Conservation (phyloP, 1,140 invertebrate genomes). For the Ceratina japonica region DNA sequence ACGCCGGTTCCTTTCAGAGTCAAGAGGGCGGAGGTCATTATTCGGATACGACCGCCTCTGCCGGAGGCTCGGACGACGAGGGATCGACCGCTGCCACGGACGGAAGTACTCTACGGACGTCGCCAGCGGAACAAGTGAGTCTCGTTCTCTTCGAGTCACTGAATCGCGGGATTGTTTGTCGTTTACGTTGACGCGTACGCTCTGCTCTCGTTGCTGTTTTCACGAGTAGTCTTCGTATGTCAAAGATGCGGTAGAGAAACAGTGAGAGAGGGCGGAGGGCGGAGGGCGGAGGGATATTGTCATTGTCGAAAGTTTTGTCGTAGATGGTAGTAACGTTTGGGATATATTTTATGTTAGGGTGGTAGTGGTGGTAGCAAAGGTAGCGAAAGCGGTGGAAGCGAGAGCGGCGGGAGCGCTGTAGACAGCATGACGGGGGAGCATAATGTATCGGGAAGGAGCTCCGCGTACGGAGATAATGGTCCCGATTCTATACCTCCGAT, state of each 20-base stretch:
- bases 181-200: slow-evolving; percentile 5
- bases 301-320: background rate
- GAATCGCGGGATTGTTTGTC: background rate
- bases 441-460: slow-evolving; percentile 91
- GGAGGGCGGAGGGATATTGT: background rate
- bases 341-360: slow-evolving; percentile 73
- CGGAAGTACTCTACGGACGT: slow-evolving; percentile 93
- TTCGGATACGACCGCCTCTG: slow-evolving; percentile 90
- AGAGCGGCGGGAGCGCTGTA: slow-evolving; percentile 93
- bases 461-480: slow-evolving; percentile 88
- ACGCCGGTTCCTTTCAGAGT: slow-evolving; percentile 45
- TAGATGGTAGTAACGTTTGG: slow-evolving; percentile 53
- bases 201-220: slow-evolving; percentile 29
- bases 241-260: background rate
- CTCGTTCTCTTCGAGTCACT: background rate
- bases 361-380: slow-evolving; percentile 85
- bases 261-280: background rate
- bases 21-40: slow-evolving; percentile 82
- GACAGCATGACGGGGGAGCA: slow-evolving; percentile 94
- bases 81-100: slow-evolving; percentile 96
- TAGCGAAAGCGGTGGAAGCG: slow-evolving; percentile 91
- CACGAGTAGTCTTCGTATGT: background rate
- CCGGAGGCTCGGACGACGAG: slow-evolving; percentile 95
- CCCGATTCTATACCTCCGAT: slow-evolving; percentile 80
- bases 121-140: slow-evolving; percentile 88